Conservation (phyloP, 2,797 vertebrate species). For the Molossus alvarezi region DNA sequence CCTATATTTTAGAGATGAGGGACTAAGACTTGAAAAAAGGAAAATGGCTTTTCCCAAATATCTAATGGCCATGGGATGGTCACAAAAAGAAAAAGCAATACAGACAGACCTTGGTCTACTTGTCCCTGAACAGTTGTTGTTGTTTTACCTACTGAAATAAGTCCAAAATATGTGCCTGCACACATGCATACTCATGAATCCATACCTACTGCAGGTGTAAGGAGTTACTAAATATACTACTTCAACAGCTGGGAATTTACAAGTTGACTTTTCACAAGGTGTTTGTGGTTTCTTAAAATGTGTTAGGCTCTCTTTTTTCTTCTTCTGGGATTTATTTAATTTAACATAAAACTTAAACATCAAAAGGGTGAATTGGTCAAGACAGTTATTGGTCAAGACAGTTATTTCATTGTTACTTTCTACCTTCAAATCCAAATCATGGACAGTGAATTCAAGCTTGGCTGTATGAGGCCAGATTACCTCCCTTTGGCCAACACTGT, state of each 20-base stretch:
- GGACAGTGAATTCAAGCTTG: neutral
- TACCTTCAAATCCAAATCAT: neutral
- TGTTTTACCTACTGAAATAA: constrained; percentile 68
- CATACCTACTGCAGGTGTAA: constrained; percentile 81
- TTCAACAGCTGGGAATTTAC: constrained; percentile 83
- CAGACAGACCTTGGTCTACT: constrained; percentile 44
- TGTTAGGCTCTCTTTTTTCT: constrained; percentile 71
- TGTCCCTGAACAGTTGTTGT: constrained; percentile 56
- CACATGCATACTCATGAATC: neutral
- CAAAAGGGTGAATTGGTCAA: constrained; percentile 64
- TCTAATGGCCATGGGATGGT: neutral
- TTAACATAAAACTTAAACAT: constrained; percentile 65
- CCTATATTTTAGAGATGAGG: constrained; percentile 78
- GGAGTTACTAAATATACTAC: constrained; percentile 83
- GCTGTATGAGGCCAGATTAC: neutral
- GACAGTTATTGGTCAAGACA: constrained; percentile 30
- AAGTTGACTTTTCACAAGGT: constrained; percentile 86
- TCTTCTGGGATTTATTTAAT: constrained; percentile 39
- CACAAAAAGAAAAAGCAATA: constrained; percentile 71
- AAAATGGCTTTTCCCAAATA: constrained; percentile 77
- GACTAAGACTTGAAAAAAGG: constrained; percentile 65
- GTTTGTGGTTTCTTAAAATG: constrained; percentile 84
- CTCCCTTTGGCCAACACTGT: neutral
- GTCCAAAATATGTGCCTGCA: constrained; percentile 56
- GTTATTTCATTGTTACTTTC: neutral